Evolutionary conservation across 2,888 invertebrate genomes (phyloP).

Genomic region (Caenorhabditis sp.): DNA sequence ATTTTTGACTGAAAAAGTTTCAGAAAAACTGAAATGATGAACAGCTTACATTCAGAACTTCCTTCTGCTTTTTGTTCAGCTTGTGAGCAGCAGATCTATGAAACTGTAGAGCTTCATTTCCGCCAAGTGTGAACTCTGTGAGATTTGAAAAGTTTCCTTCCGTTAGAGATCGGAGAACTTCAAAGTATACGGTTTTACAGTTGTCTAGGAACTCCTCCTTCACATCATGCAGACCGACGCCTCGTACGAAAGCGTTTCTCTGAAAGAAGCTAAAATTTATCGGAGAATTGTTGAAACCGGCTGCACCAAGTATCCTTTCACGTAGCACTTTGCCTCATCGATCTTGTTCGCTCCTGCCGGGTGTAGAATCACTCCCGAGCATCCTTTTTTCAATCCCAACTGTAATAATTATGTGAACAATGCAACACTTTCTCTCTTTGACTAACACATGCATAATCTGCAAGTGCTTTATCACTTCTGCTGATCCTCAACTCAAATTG

Average conservation of each 20-base stretch:
- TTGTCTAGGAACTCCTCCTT: conserved; percentile 33
- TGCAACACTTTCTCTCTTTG: background rate
- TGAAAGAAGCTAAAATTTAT: conserved; percentile 3
- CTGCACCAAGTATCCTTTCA: conserved; percentile 5
- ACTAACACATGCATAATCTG: background rate
- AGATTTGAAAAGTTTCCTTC: conserved; percentile 53
- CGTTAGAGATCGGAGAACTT: conserved; percentile 38
- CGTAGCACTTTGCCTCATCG: background rate
- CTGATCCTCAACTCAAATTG: background rate
- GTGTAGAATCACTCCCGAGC: background rate
- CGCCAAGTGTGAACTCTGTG: conserved; percentile 37
- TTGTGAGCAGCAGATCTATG: conserved; percentile 37
- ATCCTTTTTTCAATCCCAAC: conserved; percentile 1
- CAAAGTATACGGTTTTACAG: conserved; percentile 23
- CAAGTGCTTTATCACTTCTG: background rate
- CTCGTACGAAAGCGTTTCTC: conserved; percentile 47
- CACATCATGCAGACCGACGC: conserved; percentile 32
- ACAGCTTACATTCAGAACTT: conserved; percentile 42
- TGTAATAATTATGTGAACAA: background rate
- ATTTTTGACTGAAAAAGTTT: background rate
- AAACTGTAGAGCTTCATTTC: conserved; percentile 49
- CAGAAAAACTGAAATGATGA: no score
- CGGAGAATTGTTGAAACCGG: background rate
- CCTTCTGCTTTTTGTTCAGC: conserved; percentile 32
- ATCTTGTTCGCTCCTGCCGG: background rate